Evolutionary conservation across 2,797 vertebrate genomes (phyloP), one percentile per base, ranked within the genome.

Genomic region (Urophycis tenuis): DNA sequence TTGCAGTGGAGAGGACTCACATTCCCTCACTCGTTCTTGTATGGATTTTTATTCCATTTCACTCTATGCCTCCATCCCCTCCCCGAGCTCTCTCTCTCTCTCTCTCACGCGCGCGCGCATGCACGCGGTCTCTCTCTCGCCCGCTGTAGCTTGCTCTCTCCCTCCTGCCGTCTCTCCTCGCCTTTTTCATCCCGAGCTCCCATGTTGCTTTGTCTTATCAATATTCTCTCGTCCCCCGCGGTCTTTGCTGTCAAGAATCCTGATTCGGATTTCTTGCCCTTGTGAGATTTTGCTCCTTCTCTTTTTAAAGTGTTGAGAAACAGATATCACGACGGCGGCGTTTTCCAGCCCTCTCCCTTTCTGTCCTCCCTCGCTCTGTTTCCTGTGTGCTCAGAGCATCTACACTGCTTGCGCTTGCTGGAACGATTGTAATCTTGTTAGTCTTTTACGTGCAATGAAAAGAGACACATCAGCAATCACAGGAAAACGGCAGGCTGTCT

Each of bases 1-100:
- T 92, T 90, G 86, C 87, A 79, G 86, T 80, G 83, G 85, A 90
- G 88, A 80, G 80, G 83, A 83, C 88, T 84, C 85, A 67, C 90
- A 81, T 89, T 89, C 85, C 78, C 81, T 75, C 74, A 11, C 81
- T 83, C 81, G 75, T 80, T 81, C 86, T 84, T 75, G 73, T 85
- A 87, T 90, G 84, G 86, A 87, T 88, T 90, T 89, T 86, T 33
- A 31, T 33, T 71, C 30, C 53, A 60, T 70, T 32, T 70, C 67
- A 11, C 67, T 31, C 29, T 19, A 14, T 69, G 81, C 80, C 76
- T 15, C 11, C 78, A 74, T 78, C 85, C 80, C 74, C 87, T 88
- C 84, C 85, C 84, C n/a, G n/a, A n/a, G n/a, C n/a, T 85, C 83
- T 83, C 84, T 86, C 79, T 84, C 79, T 49, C 15, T 25, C 84